Conservation (phyloP, 2,113 vertebrate genomes). For the Hypanus sabinus region DNA sequence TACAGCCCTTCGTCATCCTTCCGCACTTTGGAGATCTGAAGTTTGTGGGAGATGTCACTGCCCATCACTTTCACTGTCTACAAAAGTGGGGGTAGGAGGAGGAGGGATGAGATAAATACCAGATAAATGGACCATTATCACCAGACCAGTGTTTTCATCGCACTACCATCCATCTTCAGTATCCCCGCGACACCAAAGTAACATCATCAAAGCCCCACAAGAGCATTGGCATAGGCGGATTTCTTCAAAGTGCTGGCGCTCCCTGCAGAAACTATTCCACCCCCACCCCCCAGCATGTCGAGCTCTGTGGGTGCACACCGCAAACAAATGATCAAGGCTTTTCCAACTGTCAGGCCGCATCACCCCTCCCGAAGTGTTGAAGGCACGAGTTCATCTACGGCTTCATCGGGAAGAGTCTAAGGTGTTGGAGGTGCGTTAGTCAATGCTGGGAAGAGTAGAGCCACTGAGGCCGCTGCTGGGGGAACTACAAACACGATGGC, state of each 20-base stretch:
- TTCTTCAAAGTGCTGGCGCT: background rate
- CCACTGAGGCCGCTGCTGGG: background rate
- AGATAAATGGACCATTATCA: constrained; percentile 16
- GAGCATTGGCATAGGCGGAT: background rate
- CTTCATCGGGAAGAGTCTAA: background rate
- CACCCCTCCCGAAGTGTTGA: background rate
- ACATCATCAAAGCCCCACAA: background rate
- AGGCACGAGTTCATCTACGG: no score
- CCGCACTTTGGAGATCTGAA: constrained; percentile 85
- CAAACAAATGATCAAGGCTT: background rate
- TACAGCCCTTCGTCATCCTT: constrained; percentile 88
- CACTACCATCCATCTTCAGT: background rate
- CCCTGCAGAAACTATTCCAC: no score
- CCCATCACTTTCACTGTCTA: constrained; percentile 96
- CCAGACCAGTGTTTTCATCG: background rate
- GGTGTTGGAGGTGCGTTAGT: background rate
- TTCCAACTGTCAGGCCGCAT: background rate
- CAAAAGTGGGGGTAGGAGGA: constrained; percentile 46
- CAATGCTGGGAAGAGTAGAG: background rate
- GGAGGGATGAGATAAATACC: background rate
- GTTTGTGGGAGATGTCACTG: constrained; percentile 95
- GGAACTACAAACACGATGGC: background rate
- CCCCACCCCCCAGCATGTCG: background rate
- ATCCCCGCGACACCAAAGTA: background rate
- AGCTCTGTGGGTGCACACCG: background rate